Evolutionary conservation across 1,140 invertebrate species (phyloP), one percentile per base, ranked within the genome.

Genomic region (Adelges cooleyi): DNA sequence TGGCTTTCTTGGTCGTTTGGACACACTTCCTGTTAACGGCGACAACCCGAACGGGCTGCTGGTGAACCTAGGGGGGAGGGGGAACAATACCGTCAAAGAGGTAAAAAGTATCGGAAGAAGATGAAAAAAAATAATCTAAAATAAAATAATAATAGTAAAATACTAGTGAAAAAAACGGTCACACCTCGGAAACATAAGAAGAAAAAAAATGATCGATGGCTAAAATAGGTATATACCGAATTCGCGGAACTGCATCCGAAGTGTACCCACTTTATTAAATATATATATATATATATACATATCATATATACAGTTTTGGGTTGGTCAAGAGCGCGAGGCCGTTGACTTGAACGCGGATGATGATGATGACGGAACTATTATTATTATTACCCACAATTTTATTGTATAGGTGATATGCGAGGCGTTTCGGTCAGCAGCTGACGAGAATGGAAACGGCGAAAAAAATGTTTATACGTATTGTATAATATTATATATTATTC

Each of bases 11-110:
- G 36, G 52, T 54, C 38, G 54, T 59, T 59, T 59, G 54, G 54
- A 59, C 54, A 59, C 54, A 59, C 54, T 59, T 59, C 54, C 54
- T 59, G 54, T 59, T 59, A 42, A 20, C 13, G 36, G 33, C 9
- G 52, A 15, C 8, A 33, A 5, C 5, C 29, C 11, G 29, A 33
- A 11, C 29, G 29, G 29, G 5, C 5, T 33, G 29, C 29, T n/a
- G n/a, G n/a, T n/a, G n/a, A n/a, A n/a, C n/a, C n/a, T n/a, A n/a
- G n/a, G n/a, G n/a, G n/a, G n/a, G n/a, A n/a, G n/a, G n/a, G n/a
- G n/a, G n/a, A n/a, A n/a, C n/a, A n/a, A n/a, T n/a, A n/a, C n/a
- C n/a, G n/a, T n/a, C n/a, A n/a, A n/a, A n/a, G n/a, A n/a, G n/a
- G n/a, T n/a, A n/a, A n/a, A 11, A 20, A 22, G 17, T 18, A 11